These are phyloP conservation scores for Eupithecia abbreviata DNA, from an alignment of 2,888 invertebrate species.

Conservation along the genomic window DNA sequence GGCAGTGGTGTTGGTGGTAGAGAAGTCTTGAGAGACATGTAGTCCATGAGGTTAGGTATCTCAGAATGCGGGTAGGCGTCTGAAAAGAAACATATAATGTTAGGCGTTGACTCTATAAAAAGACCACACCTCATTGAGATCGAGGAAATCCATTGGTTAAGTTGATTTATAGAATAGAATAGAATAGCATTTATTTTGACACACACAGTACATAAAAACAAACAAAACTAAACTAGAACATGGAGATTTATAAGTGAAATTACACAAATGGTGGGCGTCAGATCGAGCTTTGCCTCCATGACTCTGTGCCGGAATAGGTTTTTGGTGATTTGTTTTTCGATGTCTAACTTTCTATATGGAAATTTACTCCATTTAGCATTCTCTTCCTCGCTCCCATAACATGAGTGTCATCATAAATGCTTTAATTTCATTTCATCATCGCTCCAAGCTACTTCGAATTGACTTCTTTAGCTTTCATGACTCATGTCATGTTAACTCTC, in stretches of 20 bases:
- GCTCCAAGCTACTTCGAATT: too few species aligned
- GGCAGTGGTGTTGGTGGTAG: constrained; percentile 62
- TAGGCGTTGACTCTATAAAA: not conserved
- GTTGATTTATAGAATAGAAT: not conserved
- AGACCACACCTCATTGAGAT: not conserved
- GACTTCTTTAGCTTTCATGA: too few species aligned
- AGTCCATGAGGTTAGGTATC: constrained; percentile 73
- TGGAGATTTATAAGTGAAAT: too few species aligned
- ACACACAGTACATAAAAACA: too few species aligned
- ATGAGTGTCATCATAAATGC: not conserved
- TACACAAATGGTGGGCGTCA: too few species aligned
- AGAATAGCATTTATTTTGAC: too few species aligned
- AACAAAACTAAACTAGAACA: too few species aligned
- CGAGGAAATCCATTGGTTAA: not conserved
- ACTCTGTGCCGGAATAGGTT: too few species aligned
- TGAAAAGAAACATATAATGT: constrained; percentile 56
- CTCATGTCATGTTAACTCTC: too few species aligned
- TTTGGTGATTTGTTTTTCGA: not conserved
- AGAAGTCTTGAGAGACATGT: constrained; percentile 73
- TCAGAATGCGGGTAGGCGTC: constrained; percentile 72
- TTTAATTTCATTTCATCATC: too few species aligned
- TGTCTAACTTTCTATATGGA: not conserved
- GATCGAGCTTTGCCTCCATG: too few species aligned
- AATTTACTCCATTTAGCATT: not conserved
- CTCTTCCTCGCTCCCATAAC: not conserved